Evolutionary conservation across 2,888 invertebrate species (phyloP).

Genomic region (Archips crataeganus): DNA sequence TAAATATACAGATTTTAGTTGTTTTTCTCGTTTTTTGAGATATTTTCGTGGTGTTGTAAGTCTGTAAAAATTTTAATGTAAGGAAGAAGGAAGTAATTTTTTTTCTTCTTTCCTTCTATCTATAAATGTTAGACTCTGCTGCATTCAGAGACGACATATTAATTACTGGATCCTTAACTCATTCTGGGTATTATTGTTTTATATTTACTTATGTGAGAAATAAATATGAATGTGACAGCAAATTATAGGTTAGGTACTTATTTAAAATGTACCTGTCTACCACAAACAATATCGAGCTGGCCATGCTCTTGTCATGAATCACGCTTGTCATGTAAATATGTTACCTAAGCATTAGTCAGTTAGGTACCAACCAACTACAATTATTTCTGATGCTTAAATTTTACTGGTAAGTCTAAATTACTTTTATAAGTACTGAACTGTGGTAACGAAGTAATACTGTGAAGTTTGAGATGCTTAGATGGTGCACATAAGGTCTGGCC

Average conservation of each 20-base stretch:
- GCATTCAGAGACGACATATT: too few relatives aligned
- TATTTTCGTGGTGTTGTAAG: too few relatives aligned
- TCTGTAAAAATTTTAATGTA: too few relatives aligned
- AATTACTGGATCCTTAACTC: too few relatives aligned
- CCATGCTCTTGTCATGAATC: background rate
- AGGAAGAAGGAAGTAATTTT: too few relatives aligned
- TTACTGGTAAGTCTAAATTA: background rate
- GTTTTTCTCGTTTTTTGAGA: too few relatives aligned
- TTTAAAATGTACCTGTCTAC: background rate
- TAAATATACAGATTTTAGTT: too few relatives aligned
- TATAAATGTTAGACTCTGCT: too few relatives aligned
- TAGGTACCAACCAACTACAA: background rate
- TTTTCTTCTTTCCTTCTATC: too few relatives aligned
- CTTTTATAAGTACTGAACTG: background rate
- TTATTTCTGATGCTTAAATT: background rate
- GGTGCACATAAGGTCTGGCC: too few relatives aligned
- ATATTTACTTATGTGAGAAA: background rate
- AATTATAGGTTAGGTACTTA: background rate
- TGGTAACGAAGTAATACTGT: background rate
- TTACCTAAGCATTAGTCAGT: background rate
- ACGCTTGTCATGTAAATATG: background rate
- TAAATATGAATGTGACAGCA: background rate
- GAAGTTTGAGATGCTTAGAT: too few relatives aligned
- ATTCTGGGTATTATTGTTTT: too few relatives aligned
- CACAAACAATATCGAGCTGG: conserved; percentile 13